Evolutionary conservation across 1,140 invertebrate species (phyloP).

Genomic region (Calephelis nemesis): DNA sequence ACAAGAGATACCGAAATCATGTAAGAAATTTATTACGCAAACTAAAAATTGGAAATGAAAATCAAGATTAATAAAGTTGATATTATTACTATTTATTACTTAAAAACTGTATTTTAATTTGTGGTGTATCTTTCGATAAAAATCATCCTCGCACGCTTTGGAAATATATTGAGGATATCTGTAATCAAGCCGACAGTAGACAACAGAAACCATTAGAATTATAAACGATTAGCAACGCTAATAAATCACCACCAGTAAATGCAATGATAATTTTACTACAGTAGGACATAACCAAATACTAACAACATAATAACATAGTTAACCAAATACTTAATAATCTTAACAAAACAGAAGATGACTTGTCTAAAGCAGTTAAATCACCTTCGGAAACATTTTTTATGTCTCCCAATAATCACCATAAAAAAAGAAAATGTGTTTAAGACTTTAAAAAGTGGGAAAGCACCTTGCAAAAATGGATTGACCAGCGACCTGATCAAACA

Average conservation of each 20-base stretch:
- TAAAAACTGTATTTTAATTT: no score
- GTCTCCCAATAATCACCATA: slow-evolving; percentile 22
- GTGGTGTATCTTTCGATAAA: no score
- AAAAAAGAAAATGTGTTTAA: slow-evolving; percentile 27
- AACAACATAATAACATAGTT: no score
- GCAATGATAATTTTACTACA: slow-evolving; percentile 30
- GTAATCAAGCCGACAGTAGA: slow-evolving; percentile 8
- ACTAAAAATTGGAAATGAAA: slow-evolving; percentile 31
- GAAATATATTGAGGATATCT: slow-evolving; percentile 32
- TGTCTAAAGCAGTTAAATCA: no score
- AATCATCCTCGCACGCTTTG: slow-evolving; percentile 31
- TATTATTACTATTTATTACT: no score
- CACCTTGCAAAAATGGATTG: no score
- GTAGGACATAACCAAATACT: slow-evolving; percentile 25
- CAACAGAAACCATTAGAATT: background rate
- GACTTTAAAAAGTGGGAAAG: no score
- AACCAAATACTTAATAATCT: slow-evolving; percentile 24
- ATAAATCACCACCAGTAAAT: background rate
- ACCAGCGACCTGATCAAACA: no score
- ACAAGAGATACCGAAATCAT: slow-evolving; percentile 34
- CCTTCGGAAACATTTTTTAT: slow-evolving; percentile 26
- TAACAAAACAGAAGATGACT: slow-evolving; percentile 19
- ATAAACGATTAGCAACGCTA: background rate
- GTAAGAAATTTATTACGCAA: slow-evolving; percentile 29
- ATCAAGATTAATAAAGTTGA: slow-evolving; percentile 16